Evolutionary conservation across 1,140 invertebrate genomes (phyloP), one percentile per base, ranked within the genome.

Genomic region (Trypoxylus dichotomus): DNA sequence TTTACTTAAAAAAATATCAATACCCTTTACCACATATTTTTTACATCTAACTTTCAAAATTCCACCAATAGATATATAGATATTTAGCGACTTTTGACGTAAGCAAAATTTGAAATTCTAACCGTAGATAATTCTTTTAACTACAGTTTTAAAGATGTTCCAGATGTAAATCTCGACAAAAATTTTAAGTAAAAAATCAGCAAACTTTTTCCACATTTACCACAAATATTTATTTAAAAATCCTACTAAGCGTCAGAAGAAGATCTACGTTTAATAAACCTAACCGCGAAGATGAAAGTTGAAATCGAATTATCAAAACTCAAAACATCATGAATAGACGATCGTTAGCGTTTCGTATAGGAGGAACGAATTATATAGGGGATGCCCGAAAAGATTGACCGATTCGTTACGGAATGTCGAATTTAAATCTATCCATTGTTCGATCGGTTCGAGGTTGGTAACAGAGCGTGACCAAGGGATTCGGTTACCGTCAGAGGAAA

Each of bases 361-460:
- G 60, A 68, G 24, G 27, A 68, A 68, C 60, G 24, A 68, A 68
- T 68, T 68, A 68, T 29, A 68, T 68, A 11, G 24, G 60, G 60
- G 60, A 68, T 5, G 1, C 60, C 24, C 24, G 27, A 68, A 68
- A 68, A 68, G 60, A 27, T 68, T 68, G 60, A 68, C 60, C 60
- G 60, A 68, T 68, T 68, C 60, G 60, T 68, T 13, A 68, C 60
- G 24, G 8, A 27, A 13, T 27, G 21, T 29, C 60, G 60, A 25
- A 27, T 68, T 68, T 68, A 68, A 68, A 68, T 29, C 15, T 68
- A 68, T 68, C 27, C 60, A 68, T 68, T 68, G 60, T 68, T 68
- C 60, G 60, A 68, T 29, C 21, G 60, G 3, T 68, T 68, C 27
- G 21, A 68, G 11, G 60, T 68, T 29, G 19, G 60, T 68, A 68